Evolutionary conservation across 2,113 vertebrate genomes (phyloP).

Genomic region (Rutilus rutilus): DNA sequence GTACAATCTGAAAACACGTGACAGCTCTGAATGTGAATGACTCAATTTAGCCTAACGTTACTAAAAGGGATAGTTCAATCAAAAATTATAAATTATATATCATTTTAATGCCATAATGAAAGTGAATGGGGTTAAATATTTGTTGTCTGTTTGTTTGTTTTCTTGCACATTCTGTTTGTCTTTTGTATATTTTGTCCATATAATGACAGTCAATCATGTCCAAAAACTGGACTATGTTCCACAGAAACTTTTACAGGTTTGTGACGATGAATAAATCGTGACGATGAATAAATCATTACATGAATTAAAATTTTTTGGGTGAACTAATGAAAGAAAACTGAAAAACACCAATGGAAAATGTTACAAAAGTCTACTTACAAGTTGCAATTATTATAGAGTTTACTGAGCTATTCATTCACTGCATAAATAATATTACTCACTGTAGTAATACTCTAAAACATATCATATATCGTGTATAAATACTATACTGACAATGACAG

Average conservation of each 20-base stretch:
- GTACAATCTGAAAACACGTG: background rate
- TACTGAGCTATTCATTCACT: background rate
- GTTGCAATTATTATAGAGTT: background rate
- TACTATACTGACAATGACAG: slow-evolving; percentile 8
- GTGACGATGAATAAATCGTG: background rate
- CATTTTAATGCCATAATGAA: too few species aligned
- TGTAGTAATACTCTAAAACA: background rate
- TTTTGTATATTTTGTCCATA: too few species aligned
- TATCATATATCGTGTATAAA: background rate
- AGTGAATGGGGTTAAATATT: too few species aligned
- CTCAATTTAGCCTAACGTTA: background rate
- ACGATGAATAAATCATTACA: background rate
- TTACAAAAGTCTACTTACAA: background rate
- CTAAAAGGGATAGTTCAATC: background rate
- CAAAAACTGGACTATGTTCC: too few species aligned
- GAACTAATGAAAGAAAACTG: background rate
- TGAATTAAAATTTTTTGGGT: background rate
- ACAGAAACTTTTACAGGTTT: background rate
- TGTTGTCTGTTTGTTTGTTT: too few species aligned
- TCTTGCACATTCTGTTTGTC: too few species aligned
- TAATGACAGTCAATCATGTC: too few species aligned
- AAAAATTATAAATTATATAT: background rate
- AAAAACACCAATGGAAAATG: background rate
- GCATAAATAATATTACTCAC: background rate
- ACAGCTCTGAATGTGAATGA: background rate